Percentiles rank a stretch among this genome's conserved stretches.
Evolutionary conservation across 2,888 invertebrate genomes (phyloP).

Genomic region (Campaea margaritaria): DNA sequence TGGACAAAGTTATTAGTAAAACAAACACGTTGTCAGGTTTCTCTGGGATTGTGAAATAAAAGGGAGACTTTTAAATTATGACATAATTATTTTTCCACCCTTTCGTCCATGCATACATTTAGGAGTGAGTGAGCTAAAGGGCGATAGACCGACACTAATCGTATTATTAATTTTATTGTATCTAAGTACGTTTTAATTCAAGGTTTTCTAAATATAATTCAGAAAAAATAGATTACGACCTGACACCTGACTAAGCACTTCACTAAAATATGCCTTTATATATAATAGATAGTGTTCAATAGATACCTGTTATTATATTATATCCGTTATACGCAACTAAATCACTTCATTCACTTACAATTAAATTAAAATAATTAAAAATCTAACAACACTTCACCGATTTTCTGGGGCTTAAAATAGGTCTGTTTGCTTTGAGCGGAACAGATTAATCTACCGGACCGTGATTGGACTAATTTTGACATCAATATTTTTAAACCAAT

Average conservation of each 20-base stretch:
- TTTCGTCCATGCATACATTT: too few species aligned
- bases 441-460: neutral
- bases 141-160: neutral
- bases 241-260: constrained; percentile 50
- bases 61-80: neutral
- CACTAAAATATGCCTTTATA: constrained; percentile 16
- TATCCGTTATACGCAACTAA: constrained; percentile 19
- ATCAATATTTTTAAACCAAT: constrained; percentile 33
- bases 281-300: neutral
- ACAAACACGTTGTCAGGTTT: constrained; percentile 42
- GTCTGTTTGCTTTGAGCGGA: constrained; percentile 34
- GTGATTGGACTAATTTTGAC: constrained; percentile 20
- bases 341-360: constrained; percentile 41
- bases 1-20: constrained; percentile 46
- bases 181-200: constrained; percentile 20
- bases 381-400: constrained; percentile 31
- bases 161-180: constrained; percentile 14
- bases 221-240: constrained; percentile 27
- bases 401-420: constrained; percentile 29
- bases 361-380: constrained; percentile 35
- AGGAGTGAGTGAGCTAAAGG: neutral
- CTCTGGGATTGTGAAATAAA: constrained; percentile 15
- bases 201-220: constrained; percentile 55
- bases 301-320: constrained; percentile 32
- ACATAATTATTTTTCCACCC: neutral